Evolutionary conservation across 35 echinoderm and acorn worm genomes (phyloP).

Genomic region (Ophioderma brevispina): DNA sequence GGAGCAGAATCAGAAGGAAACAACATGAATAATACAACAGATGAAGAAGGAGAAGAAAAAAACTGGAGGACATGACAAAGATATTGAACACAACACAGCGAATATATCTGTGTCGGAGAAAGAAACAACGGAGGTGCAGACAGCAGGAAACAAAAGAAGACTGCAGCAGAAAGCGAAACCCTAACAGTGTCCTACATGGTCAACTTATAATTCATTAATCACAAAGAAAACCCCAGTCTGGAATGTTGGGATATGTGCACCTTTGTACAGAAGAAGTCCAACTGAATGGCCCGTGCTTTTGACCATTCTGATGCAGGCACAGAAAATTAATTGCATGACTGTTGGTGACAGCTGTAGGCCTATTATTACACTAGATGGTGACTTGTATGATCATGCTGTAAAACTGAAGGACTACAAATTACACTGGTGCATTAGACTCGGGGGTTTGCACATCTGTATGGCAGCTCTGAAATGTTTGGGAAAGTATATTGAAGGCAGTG

Average conservation of each 20-base stretch:
- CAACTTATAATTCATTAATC: constrained; percentile 8
- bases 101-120: too few species aligned
- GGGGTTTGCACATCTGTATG: not conserved
- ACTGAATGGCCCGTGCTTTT: constrained; percentile 13
- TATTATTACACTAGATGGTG: constrained; percentile 15
- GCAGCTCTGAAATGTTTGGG: constrained; percentile 17
- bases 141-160: too few species aligned
- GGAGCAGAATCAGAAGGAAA: too few species aligned
- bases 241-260: constrained; percentile 7
- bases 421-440: constrained; percentile 12
- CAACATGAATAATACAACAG: too few species aligned
- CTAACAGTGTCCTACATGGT: not conserved
- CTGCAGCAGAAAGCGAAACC: too few species aligned
- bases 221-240: not conserved
- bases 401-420: constrained; percentile 19
- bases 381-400: constrained; percentile 1
- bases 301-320: not conserved
- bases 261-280: constrained; percentile 8
- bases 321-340: constrained; percentile 17
- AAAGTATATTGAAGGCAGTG: constrained; percentile 20
- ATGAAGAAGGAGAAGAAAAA: too few species aligned
- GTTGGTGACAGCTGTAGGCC: not conserved
- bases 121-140: too few species aligned
- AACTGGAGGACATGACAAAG: too few species aligned
- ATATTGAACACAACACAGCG: too few species aligned